A percentile compares a stretch with the other conserved stretches of the same genome.
These are phyloP conservation scores for Zaprionus lineosus DNA, from an alignment of 2,888 invertebrate genomes.

Conservation along the genomic window DNA sequence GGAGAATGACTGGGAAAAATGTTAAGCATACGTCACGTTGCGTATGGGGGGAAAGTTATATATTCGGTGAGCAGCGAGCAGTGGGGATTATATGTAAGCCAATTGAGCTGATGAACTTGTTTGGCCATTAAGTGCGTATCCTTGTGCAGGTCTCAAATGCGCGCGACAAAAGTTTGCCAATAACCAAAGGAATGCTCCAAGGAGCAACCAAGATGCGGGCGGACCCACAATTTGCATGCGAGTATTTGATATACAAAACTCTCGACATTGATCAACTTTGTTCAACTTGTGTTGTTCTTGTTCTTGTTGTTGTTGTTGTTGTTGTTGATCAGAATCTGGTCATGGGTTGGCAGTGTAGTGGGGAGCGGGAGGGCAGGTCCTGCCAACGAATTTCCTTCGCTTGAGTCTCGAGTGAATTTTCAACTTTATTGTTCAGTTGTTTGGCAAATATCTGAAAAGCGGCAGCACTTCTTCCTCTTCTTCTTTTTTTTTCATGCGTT, in stretches of 20 bases:
- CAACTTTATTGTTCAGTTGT: constrained; percentile 71
- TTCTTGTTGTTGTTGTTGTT: constrained; percentile 14
- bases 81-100: constrained; percentile 23
- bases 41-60: no score
- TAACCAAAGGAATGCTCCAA: constrained; percentile 19
- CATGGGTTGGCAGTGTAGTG: no score
- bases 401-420: constrained; percentile 58
- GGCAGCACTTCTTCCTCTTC: not conserved
- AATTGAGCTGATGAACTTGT: constrained; percentile 56
- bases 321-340: constrained; percentile 41
- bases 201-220: constrained; percentile 40
- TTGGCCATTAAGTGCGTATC: constrained; percentile 26
- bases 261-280: constrained; percentile 56
- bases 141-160: constrained; percentile 13
- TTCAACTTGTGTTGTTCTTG: constrained; percentile 39
- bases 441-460: constrained; percentile 30
- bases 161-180: constrained; percentile 26
- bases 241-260: constrained; percentile 34
- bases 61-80: not conserved
- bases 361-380: no score
- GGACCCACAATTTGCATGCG: constrained; percentile 43
- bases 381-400: constrained; percentile 47
- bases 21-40: constrained; percentile 44
- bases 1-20: no score
- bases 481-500: no score